Conservation (phyloP, 2,888 invertebrate genomes). For the Agriopis leucophaearia region DNA sequence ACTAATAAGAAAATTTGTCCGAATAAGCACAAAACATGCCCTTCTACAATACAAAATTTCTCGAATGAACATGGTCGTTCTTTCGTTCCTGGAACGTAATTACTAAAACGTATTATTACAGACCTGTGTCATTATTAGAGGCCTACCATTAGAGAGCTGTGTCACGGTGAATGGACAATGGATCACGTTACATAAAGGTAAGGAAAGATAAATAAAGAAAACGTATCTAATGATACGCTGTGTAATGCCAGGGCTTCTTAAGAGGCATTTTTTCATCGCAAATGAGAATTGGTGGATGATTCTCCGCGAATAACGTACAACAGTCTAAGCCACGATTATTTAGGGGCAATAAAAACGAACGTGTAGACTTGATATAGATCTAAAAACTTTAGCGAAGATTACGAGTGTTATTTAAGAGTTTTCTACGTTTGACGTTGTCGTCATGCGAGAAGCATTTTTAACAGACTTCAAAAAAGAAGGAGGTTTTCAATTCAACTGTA, state of each 20-base stretch:
- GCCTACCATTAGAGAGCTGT: conserved; percentile 33
- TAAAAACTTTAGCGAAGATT: too few relatives aligned
- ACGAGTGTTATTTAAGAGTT: too few relatives aligned
- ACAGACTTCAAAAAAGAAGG: too few relatives aligned
- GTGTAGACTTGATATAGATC: neutral
- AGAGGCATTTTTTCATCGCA: conserved; percentile 8
- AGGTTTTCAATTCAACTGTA: too few relatives aligned
- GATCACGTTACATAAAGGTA: conserved; percentile 41
- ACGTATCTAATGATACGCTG: conserved; percentile 33
- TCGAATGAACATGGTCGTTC: conserved; percentile 10
- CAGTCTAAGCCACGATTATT: conserved; percentile 2
- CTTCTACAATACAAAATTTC: neutral
- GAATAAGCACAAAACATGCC: too few relatives aligned
- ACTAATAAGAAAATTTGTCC: too few relatives aligned
- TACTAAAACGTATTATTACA: conserved; percentile 33
- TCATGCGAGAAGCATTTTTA: too few relatives aligned
- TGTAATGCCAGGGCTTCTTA: conserved; percentile 20
- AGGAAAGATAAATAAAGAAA: conserved; percentile 36
- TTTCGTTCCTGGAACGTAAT: conserved; percentile 21
- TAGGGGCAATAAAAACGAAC: neutral
- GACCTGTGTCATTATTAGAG: conserved; percentile 35
- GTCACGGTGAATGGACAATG: conserved; percentile 43
- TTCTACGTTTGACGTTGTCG: too few relatives aligned
- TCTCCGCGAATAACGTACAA: neutral
- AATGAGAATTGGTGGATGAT: conserved; percentile 18